Evolutionary conservation across 1,140 invertebrate species (phyloP).

Genomic region (Heliconius eleuchia): DNA sequence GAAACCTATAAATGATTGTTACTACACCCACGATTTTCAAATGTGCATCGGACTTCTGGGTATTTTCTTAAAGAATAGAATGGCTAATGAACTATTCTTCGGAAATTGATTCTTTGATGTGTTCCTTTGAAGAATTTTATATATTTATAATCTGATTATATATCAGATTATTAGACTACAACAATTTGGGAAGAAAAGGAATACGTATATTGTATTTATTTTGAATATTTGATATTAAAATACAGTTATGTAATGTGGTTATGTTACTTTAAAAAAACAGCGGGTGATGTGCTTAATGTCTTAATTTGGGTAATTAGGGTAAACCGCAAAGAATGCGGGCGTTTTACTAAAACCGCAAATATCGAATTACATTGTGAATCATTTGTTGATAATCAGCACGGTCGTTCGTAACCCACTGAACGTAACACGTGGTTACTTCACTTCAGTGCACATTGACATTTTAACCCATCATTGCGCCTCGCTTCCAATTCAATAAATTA

Average conservation of each 20-base stretch:
- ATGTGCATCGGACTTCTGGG: conserved; percentile 49
- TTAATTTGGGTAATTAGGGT: conserved; percentile 31
- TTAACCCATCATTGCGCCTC: conserved; percentile 62
- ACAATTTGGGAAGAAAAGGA: background rate
- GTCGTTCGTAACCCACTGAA: conserved; percentile 37
- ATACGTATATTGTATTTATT: background rate
- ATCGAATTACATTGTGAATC: conserved; percentile 53
- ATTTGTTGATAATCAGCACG: conserved; percentile 43
- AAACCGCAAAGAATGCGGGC: conserved; percentile 38
- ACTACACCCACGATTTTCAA: conserved; percentile 69
- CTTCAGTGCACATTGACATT: conserved; percentile 62
- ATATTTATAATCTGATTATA: background rate
- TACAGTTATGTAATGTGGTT: background rate
- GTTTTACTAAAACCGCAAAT: conserved; percentile 47
- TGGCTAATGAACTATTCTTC: conserved; percentile 26
- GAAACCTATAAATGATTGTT: conserved; percentile 76
- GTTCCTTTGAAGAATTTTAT: conserved; percentile 15
- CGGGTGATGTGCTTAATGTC: conserved; percentile 19
- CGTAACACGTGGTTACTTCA: conserved; percentile 67
- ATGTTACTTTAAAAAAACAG: background rate
- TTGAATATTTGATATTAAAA: background rate
- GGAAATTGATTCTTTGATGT: conserved; percentile 18
- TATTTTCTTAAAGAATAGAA: conserved; percentile 46
- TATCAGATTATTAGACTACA: background rate
- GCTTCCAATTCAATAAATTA: conserved; percentile 61